phyloP scores from a whole-genome alignment of 2,113 vertebrate species.

The Pterocles gutturalis region DNA sequence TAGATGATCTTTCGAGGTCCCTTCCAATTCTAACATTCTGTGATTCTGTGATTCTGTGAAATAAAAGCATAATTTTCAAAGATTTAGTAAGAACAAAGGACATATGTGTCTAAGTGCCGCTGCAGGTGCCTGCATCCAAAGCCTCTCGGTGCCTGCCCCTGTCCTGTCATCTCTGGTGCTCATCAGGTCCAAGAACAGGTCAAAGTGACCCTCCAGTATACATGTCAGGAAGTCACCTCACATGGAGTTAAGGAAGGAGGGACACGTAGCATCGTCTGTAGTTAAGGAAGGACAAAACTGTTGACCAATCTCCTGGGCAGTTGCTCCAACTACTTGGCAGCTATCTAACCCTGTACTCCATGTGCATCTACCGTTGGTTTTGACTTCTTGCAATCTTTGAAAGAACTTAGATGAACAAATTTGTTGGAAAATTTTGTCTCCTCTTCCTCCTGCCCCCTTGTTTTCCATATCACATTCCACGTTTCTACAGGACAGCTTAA shows the following conservation, averaged over 20 bases:
- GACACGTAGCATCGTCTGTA: accelerated
- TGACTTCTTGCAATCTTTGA: neutral
- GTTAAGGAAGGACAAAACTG: neutral
- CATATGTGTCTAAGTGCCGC: neutral
- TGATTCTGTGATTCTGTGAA: neutral
- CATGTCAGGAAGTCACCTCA: neutral
- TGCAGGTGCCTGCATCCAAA: neutral
- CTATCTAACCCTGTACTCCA: neutral
- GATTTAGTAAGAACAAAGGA: neutral
- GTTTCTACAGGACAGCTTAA: neutral
- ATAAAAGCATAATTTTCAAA: neutral
- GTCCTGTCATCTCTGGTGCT: neutral
- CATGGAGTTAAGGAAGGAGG: neutral
- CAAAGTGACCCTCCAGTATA: neutral
- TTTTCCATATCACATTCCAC: neutral
- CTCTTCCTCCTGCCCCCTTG: neutral
- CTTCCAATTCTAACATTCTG: too few relatives aligned
- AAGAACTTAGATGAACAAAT: neutral
- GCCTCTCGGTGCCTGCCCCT: accelerated
- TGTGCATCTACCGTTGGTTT: neutral
- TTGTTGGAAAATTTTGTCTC: neutral
- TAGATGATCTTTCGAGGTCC: too few relatives aligned
- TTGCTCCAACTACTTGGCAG: neutral
- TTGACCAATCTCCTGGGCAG: neutral
- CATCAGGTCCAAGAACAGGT: neutral